These are phyloP conservation scores for Cheilosia scutellata DNA, from an alignment of 2,888 invertebrate genomes.

Conservation along the genomic window DNA sequence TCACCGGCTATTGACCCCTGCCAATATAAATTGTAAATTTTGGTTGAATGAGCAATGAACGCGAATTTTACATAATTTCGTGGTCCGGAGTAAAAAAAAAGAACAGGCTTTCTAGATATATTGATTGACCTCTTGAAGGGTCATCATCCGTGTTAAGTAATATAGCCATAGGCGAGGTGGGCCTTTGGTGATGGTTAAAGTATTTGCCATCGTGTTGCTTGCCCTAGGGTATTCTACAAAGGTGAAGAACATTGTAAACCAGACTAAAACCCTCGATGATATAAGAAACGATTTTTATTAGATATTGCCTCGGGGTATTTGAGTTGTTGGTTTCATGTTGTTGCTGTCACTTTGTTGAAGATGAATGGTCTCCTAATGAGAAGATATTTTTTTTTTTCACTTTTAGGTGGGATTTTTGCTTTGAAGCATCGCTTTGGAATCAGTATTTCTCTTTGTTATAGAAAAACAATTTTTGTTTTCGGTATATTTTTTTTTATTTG, in stretches of 20 bases:
- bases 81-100: neutral
- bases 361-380: conserved; percentile 66
- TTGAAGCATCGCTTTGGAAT: neutral
- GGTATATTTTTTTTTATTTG: neutral
- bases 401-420: neutral
- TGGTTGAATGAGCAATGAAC: conserved; percentile 5
- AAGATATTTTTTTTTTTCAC: conserved; percentile 37
- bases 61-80: conserved; percentile 7
- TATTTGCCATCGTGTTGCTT: conserved; percentile 38
- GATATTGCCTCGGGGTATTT: conserved; percentile 51
- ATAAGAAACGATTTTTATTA: conserved; percentile 52
- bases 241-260: conserved; percentile 60
- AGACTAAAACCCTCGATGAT: conserved; percentile 36
- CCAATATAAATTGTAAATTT: conserved; percentile 48
- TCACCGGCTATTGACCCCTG: conserved; percentile 34
- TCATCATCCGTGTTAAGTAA: conserved; percentile 30
- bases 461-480: neutral
- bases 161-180: neutral
- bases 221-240: conserved; percentile 56
- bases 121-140: conserved; percentile 59
- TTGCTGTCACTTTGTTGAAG: conserved; percentile 59
- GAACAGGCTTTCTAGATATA: neutral
- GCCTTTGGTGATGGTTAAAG: neutral
- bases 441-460: conserved; percentile 8
- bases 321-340: conserved; percentile 48